Percentiles rank a stretch among this genome's conserved stretches.
phyloP scores from a whole-genome alignment of 2,888 invertebrate genomes.

The Macaria liturata region DNA sequence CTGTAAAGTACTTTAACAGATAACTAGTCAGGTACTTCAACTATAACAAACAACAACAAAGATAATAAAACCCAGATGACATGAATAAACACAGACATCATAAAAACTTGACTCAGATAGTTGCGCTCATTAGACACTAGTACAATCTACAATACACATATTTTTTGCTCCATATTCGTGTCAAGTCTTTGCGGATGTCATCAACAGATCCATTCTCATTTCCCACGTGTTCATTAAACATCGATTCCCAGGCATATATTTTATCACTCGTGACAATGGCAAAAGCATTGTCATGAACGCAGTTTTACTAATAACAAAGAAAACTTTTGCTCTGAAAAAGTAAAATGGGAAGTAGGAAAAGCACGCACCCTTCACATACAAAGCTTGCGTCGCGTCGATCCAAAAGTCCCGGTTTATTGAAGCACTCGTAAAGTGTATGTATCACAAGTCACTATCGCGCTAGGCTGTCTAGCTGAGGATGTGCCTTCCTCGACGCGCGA shows the following conservation, averaged over 20 bases:
- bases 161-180: constrained; percentile 8
- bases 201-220: constrained; percentile 14
- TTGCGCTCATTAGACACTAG: too few relatives aligned
- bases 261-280: constrained; percentile 3
- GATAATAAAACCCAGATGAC: too few relatives aligned
- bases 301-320: background rate
- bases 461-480: constrained; percentile 60
- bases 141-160: constrained; percentile 5
- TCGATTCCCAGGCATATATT: constrained; percentile 6
- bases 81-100: too few relatives aligned
- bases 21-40: too few relatives aligned
- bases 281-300: constrained; percentile 18
- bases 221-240: constrained; percentile 20
- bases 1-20: too few relatives aligned
- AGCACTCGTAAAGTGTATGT: constrained; percentile 58
- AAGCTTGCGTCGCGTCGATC: constrained; percentile 41
- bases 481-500: constrained; percentile 78
- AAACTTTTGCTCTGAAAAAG: background rate
- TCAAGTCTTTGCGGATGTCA: constrained; percentile 8
- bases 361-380: constrained; percentile 64
- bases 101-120: too few relatives aligned
- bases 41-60: too few relatives aligned
- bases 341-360: constrained; percentile 32
- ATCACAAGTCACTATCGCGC: constrained; percentile 60
- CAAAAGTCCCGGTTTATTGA: constrained; percentile 47